Conservation (phyloP, 2,113 vertebrate genomes). For the Formicarius rufipectus region DNA sequence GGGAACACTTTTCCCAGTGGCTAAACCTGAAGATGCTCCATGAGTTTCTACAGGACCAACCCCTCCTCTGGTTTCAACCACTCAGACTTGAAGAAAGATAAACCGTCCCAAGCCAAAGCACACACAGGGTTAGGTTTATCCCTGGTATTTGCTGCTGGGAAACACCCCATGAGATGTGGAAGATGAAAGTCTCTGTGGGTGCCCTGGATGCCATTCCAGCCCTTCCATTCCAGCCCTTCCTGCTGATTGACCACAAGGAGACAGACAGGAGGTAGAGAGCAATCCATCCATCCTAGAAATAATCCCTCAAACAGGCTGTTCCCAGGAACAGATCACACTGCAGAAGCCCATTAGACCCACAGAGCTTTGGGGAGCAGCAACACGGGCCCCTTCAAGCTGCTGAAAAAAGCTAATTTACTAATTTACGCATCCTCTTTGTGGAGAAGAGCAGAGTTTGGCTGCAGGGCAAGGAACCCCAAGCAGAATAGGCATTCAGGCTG, state of each 20-base stretch:
- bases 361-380: not conserved
- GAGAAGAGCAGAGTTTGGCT: not conserved
- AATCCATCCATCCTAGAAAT: not conserved
- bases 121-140: not conserved
- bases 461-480: not conserved
- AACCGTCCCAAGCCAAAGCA: not conserved
- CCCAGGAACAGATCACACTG: not conserved
- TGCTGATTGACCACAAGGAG: not conserved
- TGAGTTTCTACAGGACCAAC: not conserved
- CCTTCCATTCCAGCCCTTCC: not conserved
- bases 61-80: not conserved
- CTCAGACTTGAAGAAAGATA: rapidly evolving
- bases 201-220: not conserved
- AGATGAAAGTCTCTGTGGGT: not conserved
- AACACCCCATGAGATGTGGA: not conserved
- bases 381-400: rapidly evolving
- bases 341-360: not conserved
- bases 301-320: not conserved
- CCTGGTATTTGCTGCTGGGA: not conserved
- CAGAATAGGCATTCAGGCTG: rapidly evolving
- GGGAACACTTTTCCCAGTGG: not conserved
- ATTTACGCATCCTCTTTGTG: not conserved
- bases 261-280: not conserved
- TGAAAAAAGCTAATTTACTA: not conserved
- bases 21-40: not conserved